Percentiles rank a stretch among this genome's conserved stretches.
phyloP scores from a whole-genome alignment of 2,797 vertebrate genomes.

The Brachyrhaphis roseni region DNA sequence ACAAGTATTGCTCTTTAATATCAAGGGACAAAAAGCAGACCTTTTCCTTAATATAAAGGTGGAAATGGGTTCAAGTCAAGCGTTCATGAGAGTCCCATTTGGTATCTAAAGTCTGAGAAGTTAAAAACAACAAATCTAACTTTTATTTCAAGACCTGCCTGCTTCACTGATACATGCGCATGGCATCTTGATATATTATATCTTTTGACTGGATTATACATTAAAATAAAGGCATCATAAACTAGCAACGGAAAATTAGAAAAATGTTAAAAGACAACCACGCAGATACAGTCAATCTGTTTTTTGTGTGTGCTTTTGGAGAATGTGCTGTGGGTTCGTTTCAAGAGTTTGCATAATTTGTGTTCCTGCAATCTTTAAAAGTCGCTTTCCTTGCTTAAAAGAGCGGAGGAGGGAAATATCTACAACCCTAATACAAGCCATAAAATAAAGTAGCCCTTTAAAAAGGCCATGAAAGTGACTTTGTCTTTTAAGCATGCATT shows the following conservation, averaged over 20 bases:
- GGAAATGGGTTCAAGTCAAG: not conserved
- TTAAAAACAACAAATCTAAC: not conserved
- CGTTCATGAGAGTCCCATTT: not conserved
- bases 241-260: not conserved
- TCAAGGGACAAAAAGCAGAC: not conserved
- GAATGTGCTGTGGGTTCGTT: not conserved
- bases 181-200: not conserved
- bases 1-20: not conserved
- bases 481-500: not conserved
- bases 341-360: conserved; percentile 5
- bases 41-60: not conserved
- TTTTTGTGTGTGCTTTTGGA: not conserved
- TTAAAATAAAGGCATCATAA: not conserved
- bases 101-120: not conserved
- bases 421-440: not conserved
- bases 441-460: not conserved
- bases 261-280: not conserved
- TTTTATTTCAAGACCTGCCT: not conserved
- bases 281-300: not conserved
- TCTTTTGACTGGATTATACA: not conserved
- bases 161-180: not conserved
- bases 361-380: not conserved
- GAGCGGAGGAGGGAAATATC: not conserved
- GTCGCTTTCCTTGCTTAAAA: not conserved
- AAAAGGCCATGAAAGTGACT: not conserved